Conservation (phyloP, 2,888 invertebrate species). For the Argyra leucocephala region DNA sequence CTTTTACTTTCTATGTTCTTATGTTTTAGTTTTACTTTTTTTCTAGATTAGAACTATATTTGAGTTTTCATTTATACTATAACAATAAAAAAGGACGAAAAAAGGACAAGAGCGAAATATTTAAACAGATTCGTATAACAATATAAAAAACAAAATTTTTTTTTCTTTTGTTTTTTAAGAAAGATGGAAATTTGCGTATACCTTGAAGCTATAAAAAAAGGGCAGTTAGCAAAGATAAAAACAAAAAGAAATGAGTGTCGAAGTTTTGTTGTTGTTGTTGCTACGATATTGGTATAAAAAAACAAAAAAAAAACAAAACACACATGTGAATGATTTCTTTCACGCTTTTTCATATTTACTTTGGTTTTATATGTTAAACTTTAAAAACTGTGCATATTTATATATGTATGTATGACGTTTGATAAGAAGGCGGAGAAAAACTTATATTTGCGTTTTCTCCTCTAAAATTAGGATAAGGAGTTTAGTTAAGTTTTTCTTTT, state of each 20-base stretch:
- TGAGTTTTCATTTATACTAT: background rate
- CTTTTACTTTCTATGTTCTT: slow-evolving; percentile 28
- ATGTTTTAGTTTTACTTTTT: slow-evolving; percentile 15
- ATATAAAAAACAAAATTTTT: background rate
- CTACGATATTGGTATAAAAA: no score
- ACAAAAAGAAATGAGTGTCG: background rate
- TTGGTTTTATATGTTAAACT: background rate
- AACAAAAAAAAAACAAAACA: background rate
- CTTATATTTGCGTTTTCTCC: background rate
- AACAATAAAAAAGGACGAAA: background rate
- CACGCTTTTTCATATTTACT: slow-evolving; percentile 5
- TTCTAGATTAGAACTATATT: background rate
- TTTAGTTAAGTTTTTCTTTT: no score
- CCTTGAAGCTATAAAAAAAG: slow-evolving; percentile 2
- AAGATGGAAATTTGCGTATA: slow-evolving; percentile 1
- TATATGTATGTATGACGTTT: background rate
- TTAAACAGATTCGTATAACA: background rate
- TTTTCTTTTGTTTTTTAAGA: background rate
- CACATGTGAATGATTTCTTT: slow-evolving; percentile 12
- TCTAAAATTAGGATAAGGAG: background rate
- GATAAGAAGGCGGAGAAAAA: background rate
- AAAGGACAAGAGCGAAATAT: background rate
- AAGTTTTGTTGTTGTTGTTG: no score
- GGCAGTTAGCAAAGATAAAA: background rate
- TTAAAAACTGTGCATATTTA: background rate